phyloP scores from a whole-genome alignment of 2,888 invertebrate genomes.

The Drosophila cyrtoloma region DNA sequence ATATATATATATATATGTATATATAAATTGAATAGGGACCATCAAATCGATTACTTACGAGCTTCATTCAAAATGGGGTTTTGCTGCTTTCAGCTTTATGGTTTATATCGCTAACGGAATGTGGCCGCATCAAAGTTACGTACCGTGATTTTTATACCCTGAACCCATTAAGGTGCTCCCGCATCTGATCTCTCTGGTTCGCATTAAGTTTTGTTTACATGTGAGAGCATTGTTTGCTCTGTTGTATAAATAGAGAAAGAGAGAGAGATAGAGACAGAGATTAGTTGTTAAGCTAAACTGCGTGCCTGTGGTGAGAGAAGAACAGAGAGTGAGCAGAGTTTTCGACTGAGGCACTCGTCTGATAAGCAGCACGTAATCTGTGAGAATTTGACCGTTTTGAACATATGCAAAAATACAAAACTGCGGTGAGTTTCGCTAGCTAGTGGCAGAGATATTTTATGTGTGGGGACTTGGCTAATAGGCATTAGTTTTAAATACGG shows the following conservation, averaged over 20 bases:
- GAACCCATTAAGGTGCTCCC: not conserved
- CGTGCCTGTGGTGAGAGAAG: slow-evolving; percentile 11
- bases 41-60: slow-evolving; percentile 58
- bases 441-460: not conserved
- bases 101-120: slow-evolving; percentile 20
- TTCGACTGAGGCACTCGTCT: not conserved
- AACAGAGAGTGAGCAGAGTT: slow-evolving; percentile 7
- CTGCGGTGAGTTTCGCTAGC: not conserved
- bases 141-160: slow-evolving; percentile 17
- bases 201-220: slow-evolving; percentile 67
- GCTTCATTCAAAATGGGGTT: not conserved
- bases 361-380: not conserved
- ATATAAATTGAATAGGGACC: slow-evolving; percentile 19
- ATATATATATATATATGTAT: slow-evolving; percentile 34
- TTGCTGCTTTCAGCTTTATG: slow-evolving; percentile 31
- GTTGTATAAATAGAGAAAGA: slow-evolving; percentile 33
- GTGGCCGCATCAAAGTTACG: slow-evolving; percentile 17
- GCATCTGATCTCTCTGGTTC: slow-evolving; percentile 19
- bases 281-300: slow-evolving; percentile 19
- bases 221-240: slow-evolving; percentile 47
- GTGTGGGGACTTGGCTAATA: slow-evolving; percentile 13
- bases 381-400: not conserved
- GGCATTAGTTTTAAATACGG: slow-evolving; percentile 17
- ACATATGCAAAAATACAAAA: not conserved
- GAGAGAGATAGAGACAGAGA: not conserved